These are phyloP conservation scores for Catharus fuscescens DNA, from an alignment of 2,113 vertebrate genomes.

Conservation along the genomic window DNA sequence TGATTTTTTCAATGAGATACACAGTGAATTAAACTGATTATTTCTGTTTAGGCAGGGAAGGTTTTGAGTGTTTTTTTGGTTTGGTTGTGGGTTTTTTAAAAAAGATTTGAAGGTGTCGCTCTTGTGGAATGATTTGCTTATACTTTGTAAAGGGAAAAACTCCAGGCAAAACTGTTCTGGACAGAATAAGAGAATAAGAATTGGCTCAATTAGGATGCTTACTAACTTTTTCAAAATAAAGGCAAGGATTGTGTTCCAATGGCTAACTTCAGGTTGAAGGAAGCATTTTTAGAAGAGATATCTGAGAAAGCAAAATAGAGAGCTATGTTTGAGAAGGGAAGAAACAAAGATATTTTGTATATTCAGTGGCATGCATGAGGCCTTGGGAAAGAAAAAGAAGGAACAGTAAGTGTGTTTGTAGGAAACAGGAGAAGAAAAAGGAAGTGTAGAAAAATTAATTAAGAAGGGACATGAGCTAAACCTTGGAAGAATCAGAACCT, in stretches of 20 bases:
- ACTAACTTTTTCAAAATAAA: neutral
- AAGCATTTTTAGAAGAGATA: neutral
- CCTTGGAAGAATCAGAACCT: neutral
- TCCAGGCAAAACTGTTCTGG: neutral
- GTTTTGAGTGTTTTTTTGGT: neutral
- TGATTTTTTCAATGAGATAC: slow-evolving; percentile 26
- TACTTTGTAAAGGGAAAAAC: neutral
- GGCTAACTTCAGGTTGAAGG: neutral
- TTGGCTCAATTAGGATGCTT: neutral
- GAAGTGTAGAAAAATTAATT: neutral
- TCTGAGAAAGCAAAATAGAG: neutral
- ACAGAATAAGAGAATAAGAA: neutral
- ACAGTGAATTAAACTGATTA: neutral
- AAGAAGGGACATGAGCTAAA: neutral
- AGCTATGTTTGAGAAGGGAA: neutral
- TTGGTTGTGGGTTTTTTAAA: neutral
- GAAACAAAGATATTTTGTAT: neutral
- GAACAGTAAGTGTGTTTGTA: neutral
- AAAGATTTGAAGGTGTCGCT: neutral
- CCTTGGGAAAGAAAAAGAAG: neutral
- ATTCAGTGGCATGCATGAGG: neutral
- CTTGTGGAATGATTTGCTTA: neutral
- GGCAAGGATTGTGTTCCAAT: neutral
- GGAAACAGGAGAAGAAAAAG: neutral
- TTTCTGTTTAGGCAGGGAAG: neutral